phyloP scores from a whole-genome alignment of 2,888 invertebrate genomes.

The Argyra leucocephala region DNA sequence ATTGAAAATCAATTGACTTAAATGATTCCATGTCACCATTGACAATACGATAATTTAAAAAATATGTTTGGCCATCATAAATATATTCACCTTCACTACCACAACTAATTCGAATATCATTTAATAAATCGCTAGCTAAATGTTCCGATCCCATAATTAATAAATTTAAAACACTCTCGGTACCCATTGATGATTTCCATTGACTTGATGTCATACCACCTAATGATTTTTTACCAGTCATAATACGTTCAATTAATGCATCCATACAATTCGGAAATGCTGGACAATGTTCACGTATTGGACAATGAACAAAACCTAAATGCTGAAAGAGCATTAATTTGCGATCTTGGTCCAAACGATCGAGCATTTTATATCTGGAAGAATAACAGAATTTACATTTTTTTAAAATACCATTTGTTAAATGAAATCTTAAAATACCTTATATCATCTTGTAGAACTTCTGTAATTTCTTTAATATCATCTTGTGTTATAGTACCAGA shows the following conservation, averaged over 20 bases:
- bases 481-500: slow-evolving; percentile 87
- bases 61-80: slow-evolving; percentile 69
- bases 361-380: slow-evolving; percentile 80
- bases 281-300: slow-evolving; percentile 88
- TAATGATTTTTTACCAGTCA: slow-evolving; percentile 53
- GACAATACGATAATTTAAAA: slow-evolving; percentile 74
- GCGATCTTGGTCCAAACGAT: slow-evolving; percentile 87
- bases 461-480: slow-evolving; percentile 86
- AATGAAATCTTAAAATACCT: slow-evolving; percentile 47
- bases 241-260: slow-evolving; percentile 60
- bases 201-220: slow-evolving; percentile 29
- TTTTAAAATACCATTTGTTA: background rate
- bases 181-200: slow-evolving; percentile 31
- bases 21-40: slow-evolving; percentile 83
- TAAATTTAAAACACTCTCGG: slow-evolving; percentile 56
- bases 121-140: slow-evolving; percentile 76
- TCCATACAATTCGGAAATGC: slow-evolving; percentile 77
- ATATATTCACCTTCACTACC: slow-evolving; percentile 74
- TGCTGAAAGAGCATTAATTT: slow-evolving; percentile 91
- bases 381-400: slow-evolving; percentile 8
- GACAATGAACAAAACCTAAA: slow-evolving; percentile 89
- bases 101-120: slow-evolving; percentile 76
- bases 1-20: slow-evolving; percentile 74
- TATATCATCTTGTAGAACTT: slow-evolving; percentile 83
- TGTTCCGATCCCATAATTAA: slow-evolving; percentile 80